These are phyloP conservation scores for Xestoiulus laeticollis DNA, from an alignment of 2,888 invertebrate genomes.

Conservation along the genomic window DNA sequence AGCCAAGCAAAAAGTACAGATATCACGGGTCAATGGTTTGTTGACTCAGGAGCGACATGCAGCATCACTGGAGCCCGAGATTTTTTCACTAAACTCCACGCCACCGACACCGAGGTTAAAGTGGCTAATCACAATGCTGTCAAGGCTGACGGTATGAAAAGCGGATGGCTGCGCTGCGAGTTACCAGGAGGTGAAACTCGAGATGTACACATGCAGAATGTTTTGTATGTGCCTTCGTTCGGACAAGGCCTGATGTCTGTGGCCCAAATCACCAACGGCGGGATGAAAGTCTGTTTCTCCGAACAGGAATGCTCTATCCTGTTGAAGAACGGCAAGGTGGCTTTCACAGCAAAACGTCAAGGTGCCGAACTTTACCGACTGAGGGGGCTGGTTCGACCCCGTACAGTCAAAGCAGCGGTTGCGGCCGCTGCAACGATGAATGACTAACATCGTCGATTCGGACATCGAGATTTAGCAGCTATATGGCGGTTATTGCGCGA, in stretches of 20 bases:
- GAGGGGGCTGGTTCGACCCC: background rate
- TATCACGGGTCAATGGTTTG: background rate
- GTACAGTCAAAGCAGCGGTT: background rate
- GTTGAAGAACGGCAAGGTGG: background rate
- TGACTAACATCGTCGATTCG: background rate
- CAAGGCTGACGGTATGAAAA: background rate
- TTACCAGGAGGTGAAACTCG: background rate
- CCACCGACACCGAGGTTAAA: background rate
- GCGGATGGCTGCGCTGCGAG: background rate
- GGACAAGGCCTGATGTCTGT: background rate
- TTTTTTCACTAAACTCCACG: background rate
- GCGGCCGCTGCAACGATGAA: background rate
- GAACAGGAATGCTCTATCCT: background rate
- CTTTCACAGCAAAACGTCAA: background rate
- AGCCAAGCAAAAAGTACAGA: background rate
- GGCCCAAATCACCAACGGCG: background rate
- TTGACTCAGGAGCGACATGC: background rate
- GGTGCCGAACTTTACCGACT: background rate
- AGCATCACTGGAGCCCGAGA: background rate
- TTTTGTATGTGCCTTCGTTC: background rate
- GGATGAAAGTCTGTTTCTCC: background rate
- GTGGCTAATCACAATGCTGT: background rate
- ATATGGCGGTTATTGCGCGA: background rate
- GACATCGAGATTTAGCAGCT: background rate
- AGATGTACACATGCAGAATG: background rate